phyloP scores from a whole-genome alignment of 2,113 vertebrate species.

The Lonchura striata region DNA sequence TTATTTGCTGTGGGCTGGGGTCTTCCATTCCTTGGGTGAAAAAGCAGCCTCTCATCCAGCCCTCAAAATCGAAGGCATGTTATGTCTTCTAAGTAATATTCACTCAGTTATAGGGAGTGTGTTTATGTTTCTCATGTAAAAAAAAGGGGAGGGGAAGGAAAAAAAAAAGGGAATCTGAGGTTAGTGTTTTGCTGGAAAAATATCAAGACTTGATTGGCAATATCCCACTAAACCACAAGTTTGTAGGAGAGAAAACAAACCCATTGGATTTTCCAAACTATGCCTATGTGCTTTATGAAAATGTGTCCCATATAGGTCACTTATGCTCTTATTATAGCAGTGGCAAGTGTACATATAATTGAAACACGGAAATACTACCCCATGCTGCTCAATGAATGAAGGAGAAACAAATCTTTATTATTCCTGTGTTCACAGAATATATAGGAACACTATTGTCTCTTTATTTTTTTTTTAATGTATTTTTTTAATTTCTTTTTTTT shows the following conservation, averaged over 20 bases:
- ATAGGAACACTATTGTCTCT: conserved; percentile 50
- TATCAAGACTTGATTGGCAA: conserved; percentile 74
- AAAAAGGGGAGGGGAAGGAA: not conserved
- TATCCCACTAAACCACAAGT: conserved; percentile 71
- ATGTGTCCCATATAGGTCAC: conserved; percentile 48
- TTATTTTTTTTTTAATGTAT: not conserved
- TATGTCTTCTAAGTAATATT: conserved; percentile 42
- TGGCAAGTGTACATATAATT: conserved; percentile 54
- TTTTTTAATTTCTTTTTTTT: not conserved
- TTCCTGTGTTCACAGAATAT: conserved; percentile 39
- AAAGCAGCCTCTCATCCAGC: not conserved
- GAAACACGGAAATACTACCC: conserved; percentile 53
- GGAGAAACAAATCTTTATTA: conserved; percentile 60
- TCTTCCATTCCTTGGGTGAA: not conserved
- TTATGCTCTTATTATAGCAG: conserved; percentile 59
- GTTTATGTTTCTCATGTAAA: conserved; percentile 55
- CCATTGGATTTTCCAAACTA: conserved; percentile 60
- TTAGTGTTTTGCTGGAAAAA: conserved; percentile 68
- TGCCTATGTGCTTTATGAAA: conserved; percentile 64
- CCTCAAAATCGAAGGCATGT: not conserved
- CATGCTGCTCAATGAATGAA: conserved; percentile 54
- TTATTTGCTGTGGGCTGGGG: not conserved
- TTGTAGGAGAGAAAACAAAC: conserved; percentile 69
- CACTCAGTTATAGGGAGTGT: conserved; percentile 3
- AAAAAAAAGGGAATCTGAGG: conserved; percentile 60